Evolutionary conservation across 2,888 invertebrate species (phyloP).

Genomic region (Oligia fasciuncula): DNA sequence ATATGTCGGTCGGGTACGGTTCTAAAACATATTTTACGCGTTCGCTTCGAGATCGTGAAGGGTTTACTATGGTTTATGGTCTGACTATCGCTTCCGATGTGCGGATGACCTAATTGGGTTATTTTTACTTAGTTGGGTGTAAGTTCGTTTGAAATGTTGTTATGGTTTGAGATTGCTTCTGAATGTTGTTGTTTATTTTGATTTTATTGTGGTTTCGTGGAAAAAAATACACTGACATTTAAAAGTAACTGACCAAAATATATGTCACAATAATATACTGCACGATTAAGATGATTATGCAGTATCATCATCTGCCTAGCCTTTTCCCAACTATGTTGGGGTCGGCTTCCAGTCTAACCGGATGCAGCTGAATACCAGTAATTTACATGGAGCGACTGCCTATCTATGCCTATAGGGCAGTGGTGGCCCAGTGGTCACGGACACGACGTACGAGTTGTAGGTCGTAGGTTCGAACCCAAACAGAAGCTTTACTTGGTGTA

Average conservation of each 20-base stretch:
- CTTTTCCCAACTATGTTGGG: no score
- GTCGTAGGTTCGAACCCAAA: no score
- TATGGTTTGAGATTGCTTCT: constrained; percentile 21
- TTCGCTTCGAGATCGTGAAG: constrained; percentile 66
- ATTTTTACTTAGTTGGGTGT: constrained; percentile 36
- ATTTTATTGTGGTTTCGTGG: neutral
- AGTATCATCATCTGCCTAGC: no score
- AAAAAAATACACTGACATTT: neutral
- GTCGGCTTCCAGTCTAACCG: no score
- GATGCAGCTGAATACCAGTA: no score
- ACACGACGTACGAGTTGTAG: no score
- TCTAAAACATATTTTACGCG: constrained; percentile 82
- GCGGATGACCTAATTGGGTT: constrained; percentile 65
- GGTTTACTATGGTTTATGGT: constrained; percentile 75
- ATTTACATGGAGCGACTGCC: no score
- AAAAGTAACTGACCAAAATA: neutral
- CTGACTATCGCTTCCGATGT: constrained; percentile 71
- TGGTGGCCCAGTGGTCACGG: no score
- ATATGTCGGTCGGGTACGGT: constrained; percentile 76
- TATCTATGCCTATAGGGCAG: no score
- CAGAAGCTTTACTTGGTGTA: no score
- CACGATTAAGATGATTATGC: no score
- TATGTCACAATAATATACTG: neutral
- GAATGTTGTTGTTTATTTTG: constrained; percentile 11
- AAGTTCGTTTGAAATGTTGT: constrained; percentile 36